phyloP scores from a whole-genome alignment of 2,113 vertebrate genomes.

The Gnathochromis pfefferi region DNA sequence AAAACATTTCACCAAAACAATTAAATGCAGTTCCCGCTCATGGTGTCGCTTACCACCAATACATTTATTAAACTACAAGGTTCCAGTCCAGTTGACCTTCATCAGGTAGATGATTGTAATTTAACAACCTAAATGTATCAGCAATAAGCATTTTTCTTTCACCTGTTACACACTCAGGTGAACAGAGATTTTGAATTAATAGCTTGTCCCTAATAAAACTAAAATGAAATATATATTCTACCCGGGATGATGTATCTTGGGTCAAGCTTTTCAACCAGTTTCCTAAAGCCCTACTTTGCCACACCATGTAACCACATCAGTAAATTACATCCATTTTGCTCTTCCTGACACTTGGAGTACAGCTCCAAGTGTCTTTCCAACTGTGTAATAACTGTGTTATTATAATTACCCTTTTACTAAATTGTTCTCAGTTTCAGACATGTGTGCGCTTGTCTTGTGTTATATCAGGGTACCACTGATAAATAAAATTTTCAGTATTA shows the following conservation, averaged over 20 bases:
- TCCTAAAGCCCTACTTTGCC: neutral
- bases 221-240: neutral
- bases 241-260: rapidly evolving
- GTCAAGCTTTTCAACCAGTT: neutral
- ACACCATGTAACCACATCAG: rapidly evolving
- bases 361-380: neutral
- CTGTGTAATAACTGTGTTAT: neutral
- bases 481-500: neutral
- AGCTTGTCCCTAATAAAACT: neutral
- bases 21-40: neutral
- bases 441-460: neutral
- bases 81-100: neutral
- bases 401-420: neutral
- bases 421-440: neutral
- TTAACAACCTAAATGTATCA: neutral
- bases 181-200: neutral
- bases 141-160: neutral
- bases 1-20: neutral
- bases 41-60: neutral
- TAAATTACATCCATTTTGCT: neutral
- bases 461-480: neutral
- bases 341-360: neutral
- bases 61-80: neutral
- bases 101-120: neutral
- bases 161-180: neutral